These are phyloP conservation scores for Vanacampus margaritifer DNA, from an alignment of 2,113 vertebrate genomes.

Conservation along the genomic window DNA sequence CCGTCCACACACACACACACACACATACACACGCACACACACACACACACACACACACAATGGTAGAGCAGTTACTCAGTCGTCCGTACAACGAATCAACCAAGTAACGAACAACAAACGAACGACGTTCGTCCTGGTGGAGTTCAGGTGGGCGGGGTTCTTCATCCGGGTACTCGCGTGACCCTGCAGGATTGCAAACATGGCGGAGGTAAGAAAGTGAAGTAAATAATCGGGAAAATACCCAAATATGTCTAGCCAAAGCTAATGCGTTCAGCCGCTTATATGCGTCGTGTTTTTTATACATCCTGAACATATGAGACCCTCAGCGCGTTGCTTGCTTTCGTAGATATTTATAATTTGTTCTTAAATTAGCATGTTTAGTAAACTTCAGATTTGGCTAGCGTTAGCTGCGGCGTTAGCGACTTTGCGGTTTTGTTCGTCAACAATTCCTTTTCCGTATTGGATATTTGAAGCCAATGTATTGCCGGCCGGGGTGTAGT, in stretches of 20 bases:
- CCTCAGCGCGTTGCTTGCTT: neutral
- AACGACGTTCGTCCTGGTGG: neutral
- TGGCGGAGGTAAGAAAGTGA: conserved; percentile 79
- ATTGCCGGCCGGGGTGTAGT: neutral
- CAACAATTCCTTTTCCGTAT: conserved; percentile 5
- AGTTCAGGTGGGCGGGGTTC: conserved; percentile 55
- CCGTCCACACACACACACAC: neutral
- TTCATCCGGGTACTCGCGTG: conserved; percentile 70
- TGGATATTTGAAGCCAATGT: neutral
- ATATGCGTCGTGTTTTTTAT: neutral
- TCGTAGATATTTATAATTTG: neutral
- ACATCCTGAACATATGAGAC: neutral
- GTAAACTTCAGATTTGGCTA: conserved; percentile 67
- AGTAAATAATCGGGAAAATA: conserved; percentile 62
- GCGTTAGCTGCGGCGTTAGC: conserved; percentile 55
- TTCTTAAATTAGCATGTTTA: conserved; percentile 44
- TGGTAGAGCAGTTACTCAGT: neutral
- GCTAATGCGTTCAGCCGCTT: neutral
- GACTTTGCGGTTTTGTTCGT: conserved; percentile 45
- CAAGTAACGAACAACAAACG: neutral
- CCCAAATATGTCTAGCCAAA: conserved; percentile 6
- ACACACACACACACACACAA: neutral
- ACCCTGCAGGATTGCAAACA: conserved; percentile 72
- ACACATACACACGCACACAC: neutral
- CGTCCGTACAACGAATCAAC: no score